Base-by-base conservation (phyloP, 2,888 invertebrate species). In the Amblyteles armatorius region DNA sequence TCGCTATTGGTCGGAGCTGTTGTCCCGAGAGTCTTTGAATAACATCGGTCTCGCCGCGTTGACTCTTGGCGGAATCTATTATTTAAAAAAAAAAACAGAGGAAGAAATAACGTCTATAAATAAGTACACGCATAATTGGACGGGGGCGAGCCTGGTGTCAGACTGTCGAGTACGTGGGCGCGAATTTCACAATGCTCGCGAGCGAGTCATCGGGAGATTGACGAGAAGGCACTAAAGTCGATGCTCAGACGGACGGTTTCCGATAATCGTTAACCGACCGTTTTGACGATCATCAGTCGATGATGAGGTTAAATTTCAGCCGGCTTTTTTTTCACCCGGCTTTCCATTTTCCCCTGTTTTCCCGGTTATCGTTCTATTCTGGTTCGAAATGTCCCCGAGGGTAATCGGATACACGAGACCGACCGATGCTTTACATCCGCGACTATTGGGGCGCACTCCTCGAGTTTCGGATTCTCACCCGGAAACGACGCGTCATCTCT, bases 161-260 rank as follows among this genome's bases (percentile, higher is more conserved):
- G 79, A 83, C 57, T 52, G 79, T 74, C 73, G 69, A 78, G 63
- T 76, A 72, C 57, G 82, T 82, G 79, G 79, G 85, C 79, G 74
- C 78, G 22, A 82, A 82, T 79, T 72, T 82, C 79, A 77, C 82
- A 85, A 85, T 82, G 60, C 40, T 76, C 72, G 40, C 33, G 26
- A 55, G 26, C 72, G 84, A 79, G 67, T 52, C 65, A 55, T 67
- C 67, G 40, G 3, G 71, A n/a, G 16, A 13, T 3, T 36, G 76
- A 76, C 63, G 77, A 77, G 36, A 52, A 33, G 76, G 36, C 52
- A 26, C 74, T 19, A 55, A 13, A 63, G 63, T 33, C 29, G 33
- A 63, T 63, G 29, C 48, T 67, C 11, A 40, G 71, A 82, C 69
- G 44, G 79, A 84, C 84, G 65, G 82, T 68, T 79, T 84, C 82